These are phyloP conservation scores for Triplophysa rosa DNA, from an alignment of 2,113 vertebrate species.

Conservation along the genomic window DNA sequence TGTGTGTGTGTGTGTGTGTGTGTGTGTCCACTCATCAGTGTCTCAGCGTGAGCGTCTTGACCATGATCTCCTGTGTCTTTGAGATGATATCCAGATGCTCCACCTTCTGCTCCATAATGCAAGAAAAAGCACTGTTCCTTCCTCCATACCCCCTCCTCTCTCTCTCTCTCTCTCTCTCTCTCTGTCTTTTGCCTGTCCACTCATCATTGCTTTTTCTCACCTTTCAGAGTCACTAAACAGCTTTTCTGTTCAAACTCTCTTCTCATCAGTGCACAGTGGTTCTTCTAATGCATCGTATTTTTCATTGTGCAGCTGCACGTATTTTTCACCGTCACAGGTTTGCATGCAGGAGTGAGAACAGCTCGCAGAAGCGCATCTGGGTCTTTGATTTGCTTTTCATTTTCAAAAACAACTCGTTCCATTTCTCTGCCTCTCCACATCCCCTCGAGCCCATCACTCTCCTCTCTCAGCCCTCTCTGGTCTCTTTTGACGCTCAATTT, in stretches of 20 bases:
- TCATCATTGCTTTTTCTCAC: neutral
- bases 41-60: slow-evolving; percentile 38
- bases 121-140: neutral
- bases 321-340: neutral
- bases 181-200: neutral
- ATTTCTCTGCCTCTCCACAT: slow-evolving; percentile 45
- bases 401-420: slow-evolving; percentile 56
- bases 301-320: neutral
- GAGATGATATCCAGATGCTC: slow-evolving; percentile 42
- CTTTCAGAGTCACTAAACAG: neutral
- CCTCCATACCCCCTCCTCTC: too few species aligned
- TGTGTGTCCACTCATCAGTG: slow-evolving; percentile 20
- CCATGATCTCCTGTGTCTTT: slow-evolving; percentile 25
- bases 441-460: slow-evolving; percentile 33
- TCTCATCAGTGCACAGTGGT: neutral
- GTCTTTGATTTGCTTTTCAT: slow-evolving; percentile 52
- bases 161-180: too few species aligned
- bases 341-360: slow-evolving; percentile 30
- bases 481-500: slow-evolving; percentile 33
- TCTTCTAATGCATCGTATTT: neutral
- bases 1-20: neutral
- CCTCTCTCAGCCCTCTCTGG: slow-evolving; percentile 5
- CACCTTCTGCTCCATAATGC: slow-evolving; percentile 26
- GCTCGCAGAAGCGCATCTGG: slow-evolving; percentile 18
- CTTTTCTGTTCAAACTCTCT: neutral